phyloP scores from a whole-genome alignment of 2,888 invertebrate species.

The Thymelicus acteon region DNA sequence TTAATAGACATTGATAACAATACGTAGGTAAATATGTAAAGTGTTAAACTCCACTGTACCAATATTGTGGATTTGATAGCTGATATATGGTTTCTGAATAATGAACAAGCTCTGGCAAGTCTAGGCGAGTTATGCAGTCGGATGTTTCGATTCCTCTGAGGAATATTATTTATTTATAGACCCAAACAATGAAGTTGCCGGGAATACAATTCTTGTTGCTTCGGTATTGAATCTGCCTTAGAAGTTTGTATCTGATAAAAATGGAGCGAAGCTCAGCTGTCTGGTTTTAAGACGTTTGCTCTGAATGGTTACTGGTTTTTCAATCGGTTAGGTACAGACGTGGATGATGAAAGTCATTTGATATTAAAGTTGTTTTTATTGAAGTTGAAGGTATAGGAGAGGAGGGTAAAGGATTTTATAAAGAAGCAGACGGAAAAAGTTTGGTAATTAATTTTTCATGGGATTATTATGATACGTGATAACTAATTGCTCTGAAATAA shows the following conservation, averaged over 20 bases:
- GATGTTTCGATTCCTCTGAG: conserved; percentile 51
- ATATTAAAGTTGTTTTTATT: background rate
- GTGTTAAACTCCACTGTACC: background rate
- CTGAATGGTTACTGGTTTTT: conserved; percentile 2
- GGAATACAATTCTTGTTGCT: conserved; percentile 18
- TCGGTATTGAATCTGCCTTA: conserved; percentile 5
- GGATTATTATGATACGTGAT: no score
- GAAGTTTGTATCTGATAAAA: conserved; percentile 4
- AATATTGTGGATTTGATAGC: conserved; percentile 13
- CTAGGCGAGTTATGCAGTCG: conserved; percentile 40
- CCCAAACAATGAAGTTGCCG: conserved; percentile 25
- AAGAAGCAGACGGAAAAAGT: no score
- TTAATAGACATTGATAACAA: no score
- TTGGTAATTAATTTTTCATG: no score
- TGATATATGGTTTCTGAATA: conserved; percentile 15
- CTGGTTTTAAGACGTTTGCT: conserved; percentile 5
- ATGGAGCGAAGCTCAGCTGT: conserved; percentile 5
- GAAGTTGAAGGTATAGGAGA: background rate
- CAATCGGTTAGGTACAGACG: background rate
- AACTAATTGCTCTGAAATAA: no score
- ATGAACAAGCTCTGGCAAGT: conserved; percentile 8
- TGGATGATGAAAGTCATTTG: background rate
- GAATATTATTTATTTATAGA: conserved; percentile 33
- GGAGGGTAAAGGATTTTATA: background rate
- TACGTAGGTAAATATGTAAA: no score